Conservation (phyloP, 2,888 invertebrate genomes). For the Dusona sp. region DNA sequence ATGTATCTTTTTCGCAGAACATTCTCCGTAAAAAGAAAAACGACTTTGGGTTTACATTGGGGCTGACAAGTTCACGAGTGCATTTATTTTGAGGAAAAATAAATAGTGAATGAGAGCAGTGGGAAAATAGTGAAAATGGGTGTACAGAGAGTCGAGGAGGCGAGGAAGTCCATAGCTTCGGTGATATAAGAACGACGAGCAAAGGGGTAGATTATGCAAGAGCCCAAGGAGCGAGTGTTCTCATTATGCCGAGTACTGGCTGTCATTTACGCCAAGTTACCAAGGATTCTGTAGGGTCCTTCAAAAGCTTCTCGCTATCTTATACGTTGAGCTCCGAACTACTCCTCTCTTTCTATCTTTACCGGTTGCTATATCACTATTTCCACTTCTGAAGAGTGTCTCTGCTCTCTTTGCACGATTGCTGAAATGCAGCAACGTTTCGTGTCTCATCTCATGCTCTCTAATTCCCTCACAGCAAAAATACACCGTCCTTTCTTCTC, state of each 20-base stretch:
- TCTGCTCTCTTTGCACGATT: conserved; percentile 44
- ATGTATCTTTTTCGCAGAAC: background rate
- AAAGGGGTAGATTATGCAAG: conserved; percentile 69
- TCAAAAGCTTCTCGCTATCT: conserved; percentile 68
- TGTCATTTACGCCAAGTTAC: conserved; percentile 78
- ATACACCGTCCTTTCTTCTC: background rate
- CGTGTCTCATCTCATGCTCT: conserved; percentile 8
- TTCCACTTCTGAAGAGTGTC: conserved; percentile 44
- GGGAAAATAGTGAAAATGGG: conserved; percentile 13
- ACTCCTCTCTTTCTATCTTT: conserved; percentile 58
- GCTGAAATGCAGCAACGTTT: conserved; percentile 33
- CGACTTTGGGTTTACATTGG: background rate
- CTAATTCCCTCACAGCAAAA: conserved; percentile 15
- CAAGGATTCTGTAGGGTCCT: conserved; percentile 76
- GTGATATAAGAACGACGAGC: conserved; percentile 31
- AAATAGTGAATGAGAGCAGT: conserved; percentile 21
- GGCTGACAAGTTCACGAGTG: conserved; percentile 5
- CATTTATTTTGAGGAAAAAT: conserved; percentile 25
- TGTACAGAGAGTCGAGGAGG: conserved; percentile 28
- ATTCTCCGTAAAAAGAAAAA: background rate
- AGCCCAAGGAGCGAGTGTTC: conserved; percentile 72
- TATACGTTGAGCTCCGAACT: conserved; percentile 70
- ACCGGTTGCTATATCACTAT: conserved; percentile 22
- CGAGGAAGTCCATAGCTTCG: conserved; percentile 41
- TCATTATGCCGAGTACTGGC: conserved; percentile 77